Conservation (phyloP, 2,888 invertebrate genomes). For the Clusia tigrina region DNA sequence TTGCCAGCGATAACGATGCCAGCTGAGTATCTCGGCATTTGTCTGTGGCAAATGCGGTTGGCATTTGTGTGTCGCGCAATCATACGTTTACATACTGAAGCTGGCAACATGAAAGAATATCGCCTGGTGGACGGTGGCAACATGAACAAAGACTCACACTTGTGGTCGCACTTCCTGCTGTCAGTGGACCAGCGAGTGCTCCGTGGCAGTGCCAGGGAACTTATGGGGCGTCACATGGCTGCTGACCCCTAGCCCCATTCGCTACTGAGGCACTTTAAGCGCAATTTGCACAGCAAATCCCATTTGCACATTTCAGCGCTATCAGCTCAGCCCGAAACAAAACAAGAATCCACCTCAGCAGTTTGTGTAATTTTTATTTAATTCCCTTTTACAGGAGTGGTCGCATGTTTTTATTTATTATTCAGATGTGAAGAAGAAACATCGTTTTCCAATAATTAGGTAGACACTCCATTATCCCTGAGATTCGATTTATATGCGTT, state of each 20-base stretch:
- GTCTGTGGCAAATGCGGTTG: not conserved
- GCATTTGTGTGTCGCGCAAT: not conserved
- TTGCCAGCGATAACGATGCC: too few species aligned
- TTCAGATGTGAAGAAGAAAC: too few species aligned
- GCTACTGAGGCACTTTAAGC: not conserved
- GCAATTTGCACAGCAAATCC: not conserved
- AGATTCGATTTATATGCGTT: slow-evolving; percentile 1
- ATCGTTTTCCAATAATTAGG: slow-evolving; percentile 23
- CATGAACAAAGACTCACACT: too few species aligned
- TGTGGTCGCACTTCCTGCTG: too few species aligned
- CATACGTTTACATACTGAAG: not conserved
- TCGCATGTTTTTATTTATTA: too few species aligned
- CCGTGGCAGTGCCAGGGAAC: too few species aligned
- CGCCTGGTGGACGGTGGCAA: too few species aligned
- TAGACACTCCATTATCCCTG: slow-evolving; percentile 8
- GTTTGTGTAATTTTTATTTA: too few species aligned
- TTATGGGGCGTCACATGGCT: too few species aligned
- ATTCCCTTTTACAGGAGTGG: too few species aligned
- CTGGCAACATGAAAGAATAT: not conserved
- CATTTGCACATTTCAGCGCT: not conserved
- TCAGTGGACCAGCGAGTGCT: slow-evolving; percentile 12
- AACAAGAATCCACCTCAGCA: not conserved
- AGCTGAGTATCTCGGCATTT: not conserved
- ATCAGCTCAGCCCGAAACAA: not conserved
- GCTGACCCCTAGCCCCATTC: too few species aligned